Base-by-base conservation (phyloP, 2,888 invertebrate genomes). In the Ferrisia virgata region DNA sequence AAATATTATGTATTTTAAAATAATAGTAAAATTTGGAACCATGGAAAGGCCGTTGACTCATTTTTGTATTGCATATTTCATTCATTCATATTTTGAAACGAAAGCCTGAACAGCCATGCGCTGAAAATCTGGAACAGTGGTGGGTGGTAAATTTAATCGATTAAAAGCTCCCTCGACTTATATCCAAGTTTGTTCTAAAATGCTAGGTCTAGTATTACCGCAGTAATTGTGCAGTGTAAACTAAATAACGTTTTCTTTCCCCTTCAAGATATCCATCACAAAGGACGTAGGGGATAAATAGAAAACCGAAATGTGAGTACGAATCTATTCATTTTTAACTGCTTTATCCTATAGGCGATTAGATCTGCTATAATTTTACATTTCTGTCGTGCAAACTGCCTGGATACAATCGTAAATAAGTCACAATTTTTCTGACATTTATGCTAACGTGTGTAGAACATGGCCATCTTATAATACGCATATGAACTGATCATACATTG, bases 81-180 rank as follows among this genome's bases (percentile, higher is more conserved):
- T 82, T 82, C 82, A 82, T 82, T 82, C 82, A 82, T 82, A 72
- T 82, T 82, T 82, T 72, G 40, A 39, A 58, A 5, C 18, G 25
- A 22, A 36, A 39, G 31, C 22, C n/a, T 1, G 3, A 82, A 82
- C 22, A n/a, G 82, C 9, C 83, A 83, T 83, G 83, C 83, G 83
- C 83, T 15, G n/a, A 83, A 40, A 83, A 83, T 83, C 72, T 83
- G 43, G 83, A 83, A 76, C 83, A 83, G 72, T 83, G 72, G 83
- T 83, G 72, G 83, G 83, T 83, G 83, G 83, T 83, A 76, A 83
- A 83, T 40, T 72, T 47, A 76, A 83, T 83, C 83, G 76, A 83
- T 83, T 39, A 64, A 83, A 83, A 83, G 72, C 83, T 83, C 83
- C 83, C 83, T 83, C 83, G 72, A 76, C 83, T 83, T 76, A 72